phyloP scores from a whole-genome alignment of 1,140 invertebrate genomes.

The Micrasema minimum region DNA sequence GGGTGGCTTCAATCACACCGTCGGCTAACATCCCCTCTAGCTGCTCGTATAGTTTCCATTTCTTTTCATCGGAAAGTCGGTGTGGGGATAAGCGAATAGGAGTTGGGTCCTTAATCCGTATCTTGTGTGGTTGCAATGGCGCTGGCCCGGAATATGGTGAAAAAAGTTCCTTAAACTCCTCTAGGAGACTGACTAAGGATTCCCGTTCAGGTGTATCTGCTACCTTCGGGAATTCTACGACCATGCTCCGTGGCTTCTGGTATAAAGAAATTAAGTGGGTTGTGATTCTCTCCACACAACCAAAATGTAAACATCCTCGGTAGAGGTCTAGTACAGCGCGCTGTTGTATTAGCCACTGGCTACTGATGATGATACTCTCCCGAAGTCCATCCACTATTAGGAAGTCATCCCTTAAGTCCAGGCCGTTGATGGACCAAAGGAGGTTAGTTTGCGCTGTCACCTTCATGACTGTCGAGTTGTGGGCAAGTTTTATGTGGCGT shows the following conservation, averaged over 20 bases:
- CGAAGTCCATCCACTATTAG: not conserved
- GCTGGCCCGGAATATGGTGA: not conserved
- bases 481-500: not conserved
- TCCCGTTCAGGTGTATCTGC: not conserved
- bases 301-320: not conserved
- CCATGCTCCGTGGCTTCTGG: too few relatives aligned
- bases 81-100: not conserved
- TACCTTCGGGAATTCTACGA: not conserved
- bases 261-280: not conserved
- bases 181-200: not conserved
- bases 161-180: not conserved
- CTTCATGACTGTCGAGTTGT: not conserved
- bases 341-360: not conserved
- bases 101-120: not conserved
- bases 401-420: not conserved
- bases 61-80: not conserved
- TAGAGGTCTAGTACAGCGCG: not conserved
- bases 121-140: not conserved
- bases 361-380: not conserved
- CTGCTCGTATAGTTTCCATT: constrained; percentile 1
- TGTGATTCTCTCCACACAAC: not conserved
- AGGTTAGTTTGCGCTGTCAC: not conserved
- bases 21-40: constrained; percentile 17
- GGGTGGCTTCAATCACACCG: constrained; percentile 12
- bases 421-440: not conserved